Percentiles rank a stretch among this genome's conserved stretches.
Evolutionary conservation across 2,888 invertebrate genomes (phyloP).

Genomic region (Perizoma flavofasciatum): DNA sequence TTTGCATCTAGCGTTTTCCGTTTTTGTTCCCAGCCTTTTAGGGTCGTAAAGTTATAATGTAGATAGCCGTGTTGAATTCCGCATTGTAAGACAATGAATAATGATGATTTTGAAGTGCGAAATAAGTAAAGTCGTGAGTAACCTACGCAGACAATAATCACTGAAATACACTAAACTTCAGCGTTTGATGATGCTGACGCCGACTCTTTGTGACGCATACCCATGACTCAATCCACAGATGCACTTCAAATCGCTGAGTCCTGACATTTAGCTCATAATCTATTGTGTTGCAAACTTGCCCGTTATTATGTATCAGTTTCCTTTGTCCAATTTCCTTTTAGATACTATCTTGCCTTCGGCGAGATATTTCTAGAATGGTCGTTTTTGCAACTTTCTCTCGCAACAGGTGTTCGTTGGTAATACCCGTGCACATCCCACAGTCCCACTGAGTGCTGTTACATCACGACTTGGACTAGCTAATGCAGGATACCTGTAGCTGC

Average conservation of each 20-base stretch:
- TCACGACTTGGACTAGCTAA: slow-evolving; percentile 45
- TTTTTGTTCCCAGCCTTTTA: slow-evolving; percentile 26
- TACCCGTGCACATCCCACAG: slow-evolving; percentile 46
- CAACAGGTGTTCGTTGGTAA: slow-evolving; percentile 55
- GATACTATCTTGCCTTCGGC: slow-evolving; percentile 33
- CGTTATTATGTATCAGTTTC: slow-evolving; percentile 39
- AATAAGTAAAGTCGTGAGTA: slow-evolving; percentile 4
- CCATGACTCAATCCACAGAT: slow-evolving; percentile 49
- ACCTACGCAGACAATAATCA: slow-evolving; percentile 4
- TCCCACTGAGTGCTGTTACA: slow-evolving; percentile 60
- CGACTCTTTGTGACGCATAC: slow-evolving; percentile 49
- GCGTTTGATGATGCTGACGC: slow-evolving; percentile 23
- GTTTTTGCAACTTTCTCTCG: slow-evolving; percentile 57
- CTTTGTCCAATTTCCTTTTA: slow-evolving; percentile 45
- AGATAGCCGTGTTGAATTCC: slow-evolving; percentile 1
- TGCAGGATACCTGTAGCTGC: slow-evolving; percentile 29
- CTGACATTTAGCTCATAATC: slow-evolving; percentile 38
- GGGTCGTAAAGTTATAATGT: not conserved
- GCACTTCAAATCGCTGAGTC: slow-evolving; percentile 43
- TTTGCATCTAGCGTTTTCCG: slow-evolving; percentile 34
- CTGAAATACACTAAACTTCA: slow-evolving; percentile 17
- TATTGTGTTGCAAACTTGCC: slow-evolving; percentile 38
- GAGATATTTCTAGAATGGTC: slow-evolving; percentile 35
- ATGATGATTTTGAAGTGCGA: slow-evolving; percentile 7
- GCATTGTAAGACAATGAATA: slow-evolving; percentile 9